Evolutionary conservation across 64 coral and sea anemone species (phyloP).

Genomic region (Pocillopora verrucosa): DNA sequence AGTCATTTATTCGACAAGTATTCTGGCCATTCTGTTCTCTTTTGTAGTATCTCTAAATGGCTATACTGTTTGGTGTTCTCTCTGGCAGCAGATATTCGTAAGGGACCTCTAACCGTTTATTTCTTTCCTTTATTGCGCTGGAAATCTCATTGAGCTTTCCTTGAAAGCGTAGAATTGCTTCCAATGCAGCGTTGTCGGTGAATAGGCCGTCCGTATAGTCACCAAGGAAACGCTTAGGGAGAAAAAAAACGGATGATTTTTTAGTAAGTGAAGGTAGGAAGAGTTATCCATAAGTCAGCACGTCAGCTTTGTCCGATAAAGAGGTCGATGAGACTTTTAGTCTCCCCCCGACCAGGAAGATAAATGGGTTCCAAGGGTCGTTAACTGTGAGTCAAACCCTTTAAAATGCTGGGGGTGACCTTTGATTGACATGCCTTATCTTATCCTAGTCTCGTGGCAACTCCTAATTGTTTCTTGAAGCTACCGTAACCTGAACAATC

Average conservation of each 20-base stretch:
- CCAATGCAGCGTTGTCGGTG: conserved; percentile 31
- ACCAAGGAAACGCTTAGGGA: conserved; percentile 78
- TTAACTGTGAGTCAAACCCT: too few species aligned
- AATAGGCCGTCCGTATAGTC: conserved; percentile 76
- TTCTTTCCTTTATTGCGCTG: conserved; percentile 62
- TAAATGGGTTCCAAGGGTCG: too few species aligned
- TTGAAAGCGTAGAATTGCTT: conserved; percentile 72
- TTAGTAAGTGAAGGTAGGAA: not conserved
- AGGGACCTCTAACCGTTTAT: conserved; percentile 66
- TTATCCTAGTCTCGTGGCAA: too few species aligned
- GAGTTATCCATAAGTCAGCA: not conserved
- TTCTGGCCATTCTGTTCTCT: not conserved
- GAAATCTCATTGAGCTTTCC: conserved; percentile 74
- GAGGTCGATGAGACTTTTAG: too few species aligned
- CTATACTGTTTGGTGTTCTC: conserved; percentile 79
- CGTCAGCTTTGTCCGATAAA: too few species aligned
- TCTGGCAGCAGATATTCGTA: conserved; percentile 80
- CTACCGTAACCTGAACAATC: too few species aligned
- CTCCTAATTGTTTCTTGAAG: too few species aligned
- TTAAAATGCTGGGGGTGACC: too few species aligned
- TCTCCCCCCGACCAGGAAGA: too few species aligned
- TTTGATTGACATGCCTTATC: too few species aligned
- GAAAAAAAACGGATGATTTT: not conserved
- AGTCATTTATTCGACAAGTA: too few species aligned
- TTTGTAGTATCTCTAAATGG: conserved; percentile 42